Evolutionary conservation across 23 tunicate genomes (phyloP).

Genomic region (Ascidia mentula): DNA sequence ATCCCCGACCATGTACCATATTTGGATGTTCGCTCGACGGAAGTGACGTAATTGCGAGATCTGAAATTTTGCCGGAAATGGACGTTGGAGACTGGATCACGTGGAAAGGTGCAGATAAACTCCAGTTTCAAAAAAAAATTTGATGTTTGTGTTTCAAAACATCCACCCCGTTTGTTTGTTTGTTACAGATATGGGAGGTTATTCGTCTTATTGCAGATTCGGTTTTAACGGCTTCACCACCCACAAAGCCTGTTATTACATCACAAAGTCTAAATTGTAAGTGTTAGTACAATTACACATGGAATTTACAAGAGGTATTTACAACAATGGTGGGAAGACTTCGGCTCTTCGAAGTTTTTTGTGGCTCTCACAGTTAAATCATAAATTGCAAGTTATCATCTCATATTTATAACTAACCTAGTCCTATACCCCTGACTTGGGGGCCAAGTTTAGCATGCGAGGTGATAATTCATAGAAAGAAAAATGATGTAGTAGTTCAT

Average conservation of each 20-base stretch:
- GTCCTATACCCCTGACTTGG: too few species aligned
- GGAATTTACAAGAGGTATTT: too few species aligned
- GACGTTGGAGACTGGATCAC: conserved; percentile 57
- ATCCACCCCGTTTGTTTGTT: too few species aligned
- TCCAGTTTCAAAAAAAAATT: not conserved
- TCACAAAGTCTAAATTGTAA: not conserved
- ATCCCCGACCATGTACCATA: conserved; percentile 15
- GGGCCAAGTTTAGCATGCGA: too few species aligned
- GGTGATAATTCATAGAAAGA: too few species aligned
- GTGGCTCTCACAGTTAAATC: too few species aligned
- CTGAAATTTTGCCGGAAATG: conserved; percentile 31
- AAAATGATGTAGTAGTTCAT: too few species aligned
- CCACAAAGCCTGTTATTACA: not conserved
- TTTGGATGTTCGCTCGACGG: conserved; percentile 50
- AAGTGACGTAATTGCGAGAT: conserved; percentile 14
- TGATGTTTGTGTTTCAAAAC: not conserved
- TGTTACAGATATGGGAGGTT: not conserved
- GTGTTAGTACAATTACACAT: too few species aligned
- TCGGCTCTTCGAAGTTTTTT: too few species aligned
- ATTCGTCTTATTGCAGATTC: not conserved
- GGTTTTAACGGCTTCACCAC: not conserved
- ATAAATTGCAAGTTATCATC: too few species aligned
- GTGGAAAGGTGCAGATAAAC: conserved; percentile 36
- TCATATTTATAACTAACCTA: too few species aligned
- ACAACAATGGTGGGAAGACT: too few species aligned